These are phyloP conservation scores for Channa striata DNA, from an alignment of 2,797 vertebrate species.

Conservation along the genomic window DNA sequence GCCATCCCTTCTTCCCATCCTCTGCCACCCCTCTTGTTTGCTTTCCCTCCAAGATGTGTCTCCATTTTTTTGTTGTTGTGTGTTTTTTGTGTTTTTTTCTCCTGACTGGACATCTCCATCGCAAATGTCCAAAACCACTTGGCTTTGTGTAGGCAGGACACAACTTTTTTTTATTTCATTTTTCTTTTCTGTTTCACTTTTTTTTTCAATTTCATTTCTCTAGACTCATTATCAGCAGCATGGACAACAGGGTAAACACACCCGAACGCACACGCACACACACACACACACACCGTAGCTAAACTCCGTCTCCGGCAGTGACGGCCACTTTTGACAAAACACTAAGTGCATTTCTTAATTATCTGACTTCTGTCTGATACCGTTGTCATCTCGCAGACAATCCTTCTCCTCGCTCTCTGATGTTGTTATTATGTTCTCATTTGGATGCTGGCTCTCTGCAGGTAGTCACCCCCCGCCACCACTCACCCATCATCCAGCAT, in stretches of 20 bases:
- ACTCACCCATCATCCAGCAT: slow-evolving; percentile 6
- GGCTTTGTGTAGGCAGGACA: slow-evolving; percentile 61
- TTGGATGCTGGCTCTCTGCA: slow-evolving; percentile 81
- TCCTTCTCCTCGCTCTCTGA: slow-evolving; percentile 73
- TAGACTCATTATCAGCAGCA: slow-evolving; percentile 75
- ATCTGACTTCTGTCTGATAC: slow-evolving; percentile 79
- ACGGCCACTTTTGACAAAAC: slow-evolving; percentile 85
- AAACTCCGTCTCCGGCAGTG: slow-evolving; percentile 69
- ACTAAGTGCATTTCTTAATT: slow-evolving; percentile 84
- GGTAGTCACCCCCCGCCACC: slow-evolving; percentile 72
- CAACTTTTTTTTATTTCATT: slow-evolving; percentile 77
- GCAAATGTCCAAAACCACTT: slow-evolving; percentile 73
- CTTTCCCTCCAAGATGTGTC: slow-evolving; percentile 78
- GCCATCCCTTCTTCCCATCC: slow-evolving; percentile 52
- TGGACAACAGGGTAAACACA: slow-evolving; percentile 27
- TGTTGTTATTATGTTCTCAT: slow-evolving; percentile 85
- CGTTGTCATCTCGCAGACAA: slow-evolving; percentile 81
- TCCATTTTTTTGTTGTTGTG: slow-evolving; percentile 38
- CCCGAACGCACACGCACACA: slow-evolving; percentile 20
- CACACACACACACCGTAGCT: slow-evolving; percentile 33
- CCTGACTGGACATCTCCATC: slow-evolving; percentile 74
- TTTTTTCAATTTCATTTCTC: slow-evolving; percentile 29
- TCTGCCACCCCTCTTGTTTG: slow-evolving; percentile 69
- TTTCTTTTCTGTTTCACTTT: slow-evolving; percentile 36
- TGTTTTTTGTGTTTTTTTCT: no score